Percentiles rank a stretch among this genome's conserved stretches.
Conservation (phyloP, 1,140 invertebrate species). For the Drosophila kurseongensis region DNA sequence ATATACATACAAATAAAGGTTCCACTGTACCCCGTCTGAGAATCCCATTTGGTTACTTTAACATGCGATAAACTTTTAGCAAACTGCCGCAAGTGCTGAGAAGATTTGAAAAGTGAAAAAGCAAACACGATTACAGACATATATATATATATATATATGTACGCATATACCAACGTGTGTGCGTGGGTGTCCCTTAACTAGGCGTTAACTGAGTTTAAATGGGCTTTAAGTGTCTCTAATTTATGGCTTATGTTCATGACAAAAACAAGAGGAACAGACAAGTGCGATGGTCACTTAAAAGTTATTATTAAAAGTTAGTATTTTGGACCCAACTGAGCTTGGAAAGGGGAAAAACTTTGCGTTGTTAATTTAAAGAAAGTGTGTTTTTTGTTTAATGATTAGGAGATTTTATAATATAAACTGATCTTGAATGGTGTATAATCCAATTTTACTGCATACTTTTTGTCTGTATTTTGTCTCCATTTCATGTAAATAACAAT, state of each 20-base stretch:
- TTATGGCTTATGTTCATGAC: constrained; percentile 57
- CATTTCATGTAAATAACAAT: constrained; percentile 1
- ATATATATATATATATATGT: constrained; percentile 11
- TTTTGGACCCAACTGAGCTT: too few species aligned
- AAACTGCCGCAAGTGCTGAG: constrained; percentile 61
- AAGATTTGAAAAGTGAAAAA: constrained; percentile 57
- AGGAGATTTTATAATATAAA: background rate
- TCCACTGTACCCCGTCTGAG: constrained; percentile 33
- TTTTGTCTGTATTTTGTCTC: background rate
- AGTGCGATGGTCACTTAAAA: constrained; percentile 10
- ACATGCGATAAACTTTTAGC: constrained; percentile 47
- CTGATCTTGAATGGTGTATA: background rate
- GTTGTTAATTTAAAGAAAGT: background rate
- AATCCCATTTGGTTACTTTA: constrained; percentile 42
- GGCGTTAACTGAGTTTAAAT: constrained; percentile 67
- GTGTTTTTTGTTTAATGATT: too few species aligned
- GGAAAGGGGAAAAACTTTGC: background rate
- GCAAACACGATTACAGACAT: constrained; percentile 16
- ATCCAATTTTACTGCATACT: constrained; percentile 6
- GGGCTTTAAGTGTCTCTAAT: constrained; percentile 49
- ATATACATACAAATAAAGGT: background rate
- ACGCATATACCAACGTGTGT: background rate
- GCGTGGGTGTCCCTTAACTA: constrained; percentile 42
- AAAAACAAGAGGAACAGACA: constrained; percentile 8
- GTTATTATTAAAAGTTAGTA: background rate